These are phyloP conservation scores for Zaprionus kolodkinae DNA, from an alignment of 1,140 invertebrate genomes.

Conservation along the genomic window DNA sequence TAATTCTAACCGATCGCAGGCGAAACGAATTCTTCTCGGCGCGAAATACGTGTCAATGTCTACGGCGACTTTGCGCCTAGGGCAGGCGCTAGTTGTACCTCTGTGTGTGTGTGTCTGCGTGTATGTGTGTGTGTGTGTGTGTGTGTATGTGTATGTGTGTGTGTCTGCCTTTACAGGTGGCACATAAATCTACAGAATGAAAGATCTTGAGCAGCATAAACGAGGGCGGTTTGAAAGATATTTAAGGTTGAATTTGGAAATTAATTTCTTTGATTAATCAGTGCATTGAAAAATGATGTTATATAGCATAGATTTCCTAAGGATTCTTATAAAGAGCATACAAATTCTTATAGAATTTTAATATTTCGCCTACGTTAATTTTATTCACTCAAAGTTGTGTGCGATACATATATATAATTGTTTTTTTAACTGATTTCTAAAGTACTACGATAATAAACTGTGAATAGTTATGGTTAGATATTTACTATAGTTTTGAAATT, in stretches of 20 bases:
- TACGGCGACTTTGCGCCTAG: conserved; percentile 66
- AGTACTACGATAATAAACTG: no score
- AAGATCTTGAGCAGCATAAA: conserved; percentile 53
- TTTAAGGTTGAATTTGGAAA: not conserved
- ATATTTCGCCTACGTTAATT: no score
- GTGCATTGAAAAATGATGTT: no score
- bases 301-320: no score
- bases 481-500: no score
- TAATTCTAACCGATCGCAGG: conserved; percentile 13
- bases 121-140: conserved; percentile 28
- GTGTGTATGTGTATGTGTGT: conserved; percentile 22
- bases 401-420: no score
- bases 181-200: conserved; percentile 75
- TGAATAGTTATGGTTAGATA: no score
- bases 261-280: no score
- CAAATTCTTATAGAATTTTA: no score
- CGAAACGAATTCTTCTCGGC: conserved; percentile 31
- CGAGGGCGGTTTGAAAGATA: conserved; percentile 22
- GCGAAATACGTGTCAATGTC: conserved; percentile 78
- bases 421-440: no score
- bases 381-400: no score
- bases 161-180: conserved; percentile 71
- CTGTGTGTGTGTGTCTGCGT: conserved; percentile 25
- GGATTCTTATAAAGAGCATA: no score
- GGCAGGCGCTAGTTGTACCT: conserved; percentile 38